phyloP scores from a whole-genome alignment of 2,113 vertebrate genomes.

The Genyomyrus donnyi region DNA sequence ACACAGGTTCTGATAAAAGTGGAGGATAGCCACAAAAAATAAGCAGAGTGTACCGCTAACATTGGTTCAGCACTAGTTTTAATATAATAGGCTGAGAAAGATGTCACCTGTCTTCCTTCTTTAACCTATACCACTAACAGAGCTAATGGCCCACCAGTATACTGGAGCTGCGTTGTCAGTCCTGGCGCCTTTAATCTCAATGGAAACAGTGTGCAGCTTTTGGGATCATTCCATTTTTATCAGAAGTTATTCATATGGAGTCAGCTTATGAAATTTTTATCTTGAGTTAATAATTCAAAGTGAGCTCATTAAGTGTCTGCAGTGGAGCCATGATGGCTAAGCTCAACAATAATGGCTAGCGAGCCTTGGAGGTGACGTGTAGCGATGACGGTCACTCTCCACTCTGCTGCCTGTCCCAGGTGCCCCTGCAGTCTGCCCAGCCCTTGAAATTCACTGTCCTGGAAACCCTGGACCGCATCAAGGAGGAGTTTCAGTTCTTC shows the following conservation, averaged over 20 bases:
- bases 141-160: background rate
- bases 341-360: background rate
- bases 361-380: background rate
- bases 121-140: background rate
- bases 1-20: background rate
- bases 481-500: constrained; percentile 87
- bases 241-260: background rate
- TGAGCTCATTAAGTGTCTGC: constrained; percentile 1
- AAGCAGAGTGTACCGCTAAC: background rate
- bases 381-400: constrained; percentile 47
- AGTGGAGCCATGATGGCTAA: background rate
- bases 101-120: background rate
- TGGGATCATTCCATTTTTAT: background rate
- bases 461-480: constrained; percentile 85
- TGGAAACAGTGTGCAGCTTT: background rate
- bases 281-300: constrained; percentile 5
- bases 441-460: constrained; percentile 85
- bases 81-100: background rate
- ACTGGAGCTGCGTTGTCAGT: background rate
- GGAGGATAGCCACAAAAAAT: background rate
- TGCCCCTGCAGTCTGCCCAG: constrained; percentile 76
- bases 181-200: background rate
- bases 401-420: constrained; percentile 40
- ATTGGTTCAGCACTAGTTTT: background rate
- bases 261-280: constrained; percentile 1